Percentiles rank a stretch among this genome's conserved stretches.
Evolutionary conservation across 2,797 vertebrate genomes (phyloP).

Genomic region (Chaenodraco wilsoni): DNA sequence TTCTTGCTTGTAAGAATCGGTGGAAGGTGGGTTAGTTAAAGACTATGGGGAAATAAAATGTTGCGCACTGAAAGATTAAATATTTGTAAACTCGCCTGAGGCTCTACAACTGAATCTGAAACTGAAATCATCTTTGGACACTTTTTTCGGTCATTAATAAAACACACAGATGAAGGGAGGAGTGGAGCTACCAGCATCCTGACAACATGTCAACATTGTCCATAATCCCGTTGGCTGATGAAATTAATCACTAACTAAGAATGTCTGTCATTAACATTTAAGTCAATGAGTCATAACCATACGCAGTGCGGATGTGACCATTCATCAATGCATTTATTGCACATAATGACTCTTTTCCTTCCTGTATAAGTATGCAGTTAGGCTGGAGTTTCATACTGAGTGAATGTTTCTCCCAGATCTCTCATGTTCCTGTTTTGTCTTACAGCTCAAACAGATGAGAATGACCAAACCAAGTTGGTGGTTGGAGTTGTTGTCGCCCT

Average conservation of each 20-base stretch:
- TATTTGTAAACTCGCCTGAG: slow-evolving; percentile 36
- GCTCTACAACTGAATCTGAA: slow-evolving; percentile 5
- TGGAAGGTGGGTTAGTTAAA: slow-evolving; percentile 36
- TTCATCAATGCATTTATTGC: slow-evolving; percentile 63
- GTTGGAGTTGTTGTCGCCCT: slow-evolving; percentile 93
- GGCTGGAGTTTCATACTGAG: slow-evolving; percentile 10
- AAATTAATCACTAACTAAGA: slow-evolving; percentile 37
- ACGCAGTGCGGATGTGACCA: slow-evolving; percentile 64
- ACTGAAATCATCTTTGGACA: slow-evolving; percentile 31
- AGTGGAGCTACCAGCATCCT: slow-evolving; percentile 82
- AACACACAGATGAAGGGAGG: slow-evolving; percentile 44
- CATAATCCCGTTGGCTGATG: slow-evolving; percentile 61
- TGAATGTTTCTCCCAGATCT: background rate
- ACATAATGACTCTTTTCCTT: slow-evolving; percentile 11
- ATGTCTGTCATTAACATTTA: slow-evolving; percentile 53
- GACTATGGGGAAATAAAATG: slow-evolving; percentile 34
- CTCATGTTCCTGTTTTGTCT: slow-evolving; percentile 37
- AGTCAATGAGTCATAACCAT: slow-evolving; percentile 66
- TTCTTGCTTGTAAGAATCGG: slow-evolving; percentile 70
- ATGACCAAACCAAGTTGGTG: slow-evolving; percentile 90
- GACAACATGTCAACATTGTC: slow-evolving; percentile 70
- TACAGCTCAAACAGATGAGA: slow-evolving; percentile 72
- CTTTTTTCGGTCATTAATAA: slow-evolving; percentile 14
- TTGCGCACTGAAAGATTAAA: slow-evolving; percentile 32
- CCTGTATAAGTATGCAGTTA: slow-evolving; percentile 5